These are phyloP conservation scores for Drosophila austrosaltans DNA, from an alignment of 2,888 invertebrate genomes.

Conservation along the genomic window DNA sequence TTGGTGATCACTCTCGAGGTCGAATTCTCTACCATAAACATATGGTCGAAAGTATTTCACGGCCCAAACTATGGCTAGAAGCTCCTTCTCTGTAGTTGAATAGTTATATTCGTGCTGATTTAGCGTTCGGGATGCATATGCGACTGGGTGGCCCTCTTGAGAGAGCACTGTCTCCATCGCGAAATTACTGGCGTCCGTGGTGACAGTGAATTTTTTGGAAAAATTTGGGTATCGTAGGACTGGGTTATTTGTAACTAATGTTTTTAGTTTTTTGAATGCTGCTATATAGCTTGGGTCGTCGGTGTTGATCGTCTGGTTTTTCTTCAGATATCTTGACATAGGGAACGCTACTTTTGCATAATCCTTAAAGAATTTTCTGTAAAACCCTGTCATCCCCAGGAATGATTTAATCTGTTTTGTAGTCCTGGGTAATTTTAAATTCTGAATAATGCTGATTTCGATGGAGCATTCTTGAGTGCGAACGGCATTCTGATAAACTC, in stretches of 20 bases:
- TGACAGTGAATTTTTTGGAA: not conserved
- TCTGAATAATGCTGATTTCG: not conserved
- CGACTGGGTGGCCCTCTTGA: conserved; percentile 11
- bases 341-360: conserved; percentile 16
- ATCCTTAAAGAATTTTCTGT: conserved; percentile 15
- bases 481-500: too few relatives aligned
- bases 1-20: too few relatives aligned
- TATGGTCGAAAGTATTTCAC: too few relatives aligned
- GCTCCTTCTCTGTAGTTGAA: too few relatives aligned
- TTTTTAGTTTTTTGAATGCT: conserved; percentile 7
- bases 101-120: not conserved
- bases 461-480: not conserved
- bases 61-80: too few relatives aligned
- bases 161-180: conserved; percentile 12
- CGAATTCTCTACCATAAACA: too few relatives aligned
- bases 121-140: not conserved
- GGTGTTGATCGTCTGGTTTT: not conserved
- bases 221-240: conserved; percentile 3
- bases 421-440: conserved; percentile 11
- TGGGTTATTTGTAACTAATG: not conserved
- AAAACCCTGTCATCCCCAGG: not conserved
- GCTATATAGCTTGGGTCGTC: conserved; percentile 6
- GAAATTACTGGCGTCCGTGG: conserved; percentile 13
- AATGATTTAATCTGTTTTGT: conserved; percentile 8
- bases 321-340: conserved; percentile 4